Base-by-base conservation (phyloP, 2,888 invertebrate species). In the Latheticus oryzae region DNA sequence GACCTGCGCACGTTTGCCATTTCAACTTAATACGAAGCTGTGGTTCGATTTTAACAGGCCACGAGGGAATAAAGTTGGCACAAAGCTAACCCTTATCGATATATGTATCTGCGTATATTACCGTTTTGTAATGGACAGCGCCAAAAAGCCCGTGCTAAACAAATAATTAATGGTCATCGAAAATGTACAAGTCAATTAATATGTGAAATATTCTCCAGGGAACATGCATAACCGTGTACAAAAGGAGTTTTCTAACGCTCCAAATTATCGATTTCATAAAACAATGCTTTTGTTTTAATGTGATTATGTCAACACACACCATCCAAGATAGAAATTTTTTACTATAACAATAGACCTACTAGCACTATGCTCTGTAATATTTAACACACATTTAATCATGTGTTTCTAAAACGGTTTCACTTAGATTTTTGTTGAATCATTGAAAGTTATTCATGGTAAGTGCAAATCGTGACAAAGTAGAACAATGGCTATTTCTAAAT, bases 21-120 rank as follows among this genome's bases (percentile, higher is more conserved):
- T n/a, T n/a, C 26, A 47, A 47, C 47, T 19, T 33, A 42, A 48
- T 24, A 48, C 48, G 16, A 24, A 48, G 13, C 48, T 66, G 62
- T 57, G 59, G 62, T 65, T 60, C 63, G 59, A 66, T 65, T 64
- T 64, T 65, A 68, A 67, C 65, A 65, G 67, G 65, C 61, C 67
- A 61, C 62, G 45, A 26, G 67, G 68, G 68, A 68, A 58, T 57
- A 59, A 65, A 66, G 58, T 53, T 65, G 61, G 65, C 65, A 65
- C 63, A 64, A 59, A 65, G 62, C 60, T 64, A 62, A 58, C 38
- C 66, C 64, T 66, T 66, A 69, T 67, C 66, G 65, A 63, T 64
- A 62, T 63, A 60, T 60, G 60, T 58, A 64, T 63, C 62, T 61
- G 57, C 45, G 54, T 59, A 60, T 61, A 64, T 53, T 53, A 53